A percentile compares a stretch with the other conserved stretches of the same genome.
phyloP scores from a whole-genome alignment of 92 coral and sea anemone genomes.

The Porites evermanni region DNA sequence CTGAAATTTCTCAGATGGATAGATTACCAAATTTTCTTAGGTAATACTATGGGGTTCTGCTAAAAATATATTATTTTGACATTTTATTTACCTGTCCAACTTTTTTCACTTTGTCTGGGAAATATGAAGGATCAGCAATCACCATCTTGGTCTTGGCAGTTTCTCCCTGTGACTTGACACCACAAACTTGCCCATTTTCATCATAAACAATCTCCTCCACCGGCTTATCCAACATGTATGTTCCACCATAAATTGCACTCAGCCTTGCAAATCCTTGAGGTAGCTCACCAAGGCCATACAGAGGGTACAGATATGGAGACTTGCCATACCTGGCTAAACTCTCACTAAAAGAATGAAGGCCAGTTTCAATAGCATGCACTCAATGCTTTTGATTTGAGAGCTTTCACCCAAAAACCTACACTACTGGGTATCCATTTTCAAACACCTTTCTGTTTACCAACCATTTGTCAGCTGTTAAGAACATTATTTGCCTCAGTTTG shows the following conservation, averaged over 20 bases:
- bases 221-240: slow-evolving; percentile 98
- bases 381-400: too few species aligned
- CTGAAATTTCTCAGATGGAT: too few species aligned
- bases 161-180: slow-evolving; percentile 97
- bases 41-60: too few species aligned
- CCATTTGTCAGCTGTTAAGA: too few species aligned
- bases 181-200: slow-evolving; percentile 81
- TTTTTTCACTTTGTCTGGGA: slow-evolving; percentile 93
- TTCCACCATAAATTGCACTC: slow-evolving; percentile 99
- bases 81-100: slow-evolving; percentile 81
- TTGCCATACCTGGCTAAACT: slow-evolving; percentile 94
- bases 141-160: slow-evolving; percentile 95
- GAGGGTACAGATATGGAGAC: slow-evolving; percentile 95
- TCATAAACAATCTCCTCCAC: slow-evolving; percentile 86
- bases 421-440: too few species aligned
- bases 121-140: slow-evolving; percentile 91
- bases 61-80: too few species aligned
- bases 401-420: too few species aligned
- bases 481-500: too few species aligned
- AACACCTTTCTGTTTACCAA: too few species aligned
- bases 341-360: slow-evolving; percentile 53
- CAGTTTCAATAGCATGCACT: too few species aligned
- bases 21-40: too few species aligned
- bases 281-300: slow-evolving; percentile 97
- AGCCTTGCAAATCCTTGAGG: slow-evolving; percentile 99